Evolutionary conservation across 1,140 invertebrate genomes (phyloP), one percentile per base, ranked within the genome.

Genomic region (Cyclina sinensis): DNA sequence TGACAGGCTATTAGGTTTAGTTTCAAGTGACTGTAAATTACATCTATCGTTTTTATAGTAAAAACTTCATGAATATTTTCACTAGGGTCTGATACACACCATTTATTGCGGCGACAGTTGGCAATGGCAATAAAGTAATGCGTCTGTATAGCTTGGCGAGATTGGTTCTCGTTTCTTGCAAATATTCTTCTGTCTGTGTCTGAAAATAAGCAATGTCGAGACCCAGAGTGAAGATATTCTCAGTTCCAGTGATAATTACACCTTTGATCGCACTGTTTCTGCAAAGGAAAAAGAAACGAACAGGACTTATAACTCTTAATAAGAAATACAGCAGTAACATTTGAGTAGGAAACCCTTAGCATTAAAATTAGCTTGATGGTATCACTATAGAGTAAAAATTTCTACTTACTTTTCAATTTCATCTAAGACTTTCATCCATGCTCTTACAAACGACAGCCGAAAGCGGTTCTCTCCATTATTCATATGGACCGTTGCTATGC

Each of bases 141-240:
- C 90, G 59, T 35, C 59, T 73, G 9, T 68, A 68, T 1, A 79
- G 30, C 2, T 86, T 12, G 1, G 5, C 18, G 1, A 87, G 54
- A n/a, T 14, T 16, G 1, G 37, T 48, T 18, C 57, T 62, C 35
- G 82, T 84, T 57, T 43, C 39, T 24, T 3, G 27, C 30, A 84
- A 51, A 70, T 83, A 70, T 21, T 83, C 57, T 43, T 70, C 21
- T 37, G 24, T 54, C 39, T 80, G 32, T 21, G 48, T 27, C 21
- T 32, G 18, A 35, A 89, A 46, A 59, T 59, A 90, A 27, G 83
- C 35, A 21, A 91, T 32, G 35, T 91, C 90, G 12, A 91, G 43
- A 1, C 90, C 90, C 43, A 90, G 83, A 59, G 85, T 91, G 81
- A 90, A 91, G 76, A 85, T 88, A 62, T 90, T 91, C 0, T 80